Percentiles rank a stretch among this genome's conserved stretches.
Evolutionary conservation across 2,888 invertebrate species (phyloP).

Genomic region (Acheta domesticus): DNA sequence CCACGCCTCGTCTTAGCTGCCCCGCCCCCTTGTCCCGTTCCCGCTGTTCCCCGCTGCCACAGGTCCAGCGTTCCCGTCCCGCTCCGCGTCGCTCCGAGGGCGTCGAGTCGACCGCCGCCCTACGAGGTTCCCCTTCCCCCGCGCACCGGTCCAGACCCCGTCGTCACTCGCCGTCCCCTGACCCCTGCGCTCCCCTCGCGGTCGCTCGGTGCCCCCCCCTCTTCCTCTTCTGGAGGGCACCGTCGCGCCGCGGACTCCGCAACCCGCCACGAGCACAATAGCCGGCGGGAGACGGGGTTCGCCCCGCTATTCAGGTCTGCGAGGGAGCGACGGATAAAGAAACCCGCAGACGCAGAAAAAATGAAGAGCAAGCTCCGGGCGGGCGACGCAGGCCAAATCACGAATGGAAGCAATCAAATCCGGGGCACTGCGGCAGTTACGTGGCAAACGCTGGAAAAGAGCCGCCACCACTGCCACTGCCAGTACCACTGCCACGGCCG

Average conservation of each 20-base stretch:
- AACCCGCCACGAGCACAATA: neutral
- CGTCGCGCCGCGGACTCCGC: neutral
- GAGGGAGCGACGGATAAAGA: neutral
- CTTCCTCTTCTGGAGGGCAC: neutral
- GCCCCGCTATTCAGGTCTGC: neutral
- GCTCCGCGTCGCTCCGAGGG: too few relatives aligned
- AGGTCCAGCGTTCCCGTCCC: too few relatives aligned
- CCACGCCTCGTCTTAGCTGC: too few relatives aligned
- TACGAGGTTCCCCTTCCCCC: too few relatives aligned
- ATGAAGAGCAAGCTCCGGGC: neutral
- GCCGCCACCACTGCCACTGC: too few relatives aligned
- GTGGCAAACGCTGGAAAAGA: neutral
- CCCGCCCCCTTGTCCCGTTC: too few relatives aligned
- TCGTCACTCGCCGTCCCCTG: too few relatives aligned
- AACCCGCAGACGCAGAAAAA: slow-evolving; percentile 6
- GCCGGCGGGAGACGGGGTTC: neutral
- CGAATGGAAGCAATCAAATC: neutral
- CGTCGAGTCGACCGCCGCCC: too few relatives aligned
- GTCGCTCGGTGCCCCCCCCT: neutral
- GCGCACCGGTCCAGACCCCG: too few relatives aligned
- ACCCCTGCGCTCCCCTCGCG: too few relatives aligned
- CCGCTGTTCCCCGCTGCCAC: too few relatives aligned
- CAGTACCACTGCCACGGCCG: too few relatives aligned
- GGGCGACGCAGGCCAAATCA: neutral
- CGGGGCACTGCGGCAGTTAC: neutral